A percentile compares a stretch with the other conserved stretches of the same genome.
phyloP scores from a whole-genome alignment of 2,113 vertebrate genomes.

The Coptodon bakossiorum region DNA sequence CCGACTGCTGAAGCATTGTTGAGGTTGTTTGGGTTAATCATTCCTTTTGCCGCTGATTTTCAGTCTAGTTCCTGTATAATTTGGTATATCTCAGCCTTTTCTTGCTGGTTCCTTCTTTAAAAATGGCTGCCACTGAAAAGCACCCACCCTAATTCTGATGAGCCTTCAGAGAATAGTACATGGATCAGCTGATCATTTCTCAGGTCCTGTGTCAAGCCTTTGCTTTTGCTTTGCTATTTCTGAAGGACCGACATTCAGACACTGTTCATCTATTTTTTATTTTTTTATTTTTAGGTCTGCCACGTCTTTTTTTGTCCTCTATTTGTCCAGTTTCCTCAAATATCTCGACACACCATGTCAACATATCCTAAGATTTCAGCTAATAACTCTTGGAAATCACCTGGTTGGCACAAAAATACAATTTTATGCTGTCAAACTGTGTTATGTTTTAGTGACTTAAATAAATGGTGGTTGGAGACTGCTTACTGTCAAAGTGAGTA shows the following conservation, averaged over 20 bases:
- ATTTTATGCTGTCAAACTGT: not conserved
- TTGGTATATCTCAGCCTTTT: not conserved
- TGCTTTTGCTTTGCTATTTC: not conserved
- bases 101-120: not conserved
- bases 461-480: not conserved
- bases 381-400: not conserved
- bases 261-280: not conserved
- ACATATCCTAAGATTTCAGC: not conserved
- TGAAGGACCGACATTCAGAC: not conserved
- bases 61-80: not conserved
- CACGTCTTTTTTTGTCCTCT: not conserved
- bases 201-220: not conserved
- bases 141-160: not conserved
- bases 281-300: not conserved
- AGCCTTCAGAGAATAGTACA: not conserved
- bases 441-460: not conserved
- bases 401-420: not conserved
- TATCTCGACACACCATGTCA: not conserved
- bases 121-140: not conserved
- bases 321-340: not conserved
- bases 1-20: not conserved
- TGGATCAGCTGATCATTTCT: not conserved
- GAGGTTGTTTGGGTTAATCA: not conserved
- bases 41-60: not conserved
- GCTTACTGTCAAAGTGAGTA: not conserved